A percentile compares a stretch with the other conserved stretches of the same genome.
Conservation (phyloP, 2,888 invertebrate genomes). For the Chymomyza amoena region DNA sequence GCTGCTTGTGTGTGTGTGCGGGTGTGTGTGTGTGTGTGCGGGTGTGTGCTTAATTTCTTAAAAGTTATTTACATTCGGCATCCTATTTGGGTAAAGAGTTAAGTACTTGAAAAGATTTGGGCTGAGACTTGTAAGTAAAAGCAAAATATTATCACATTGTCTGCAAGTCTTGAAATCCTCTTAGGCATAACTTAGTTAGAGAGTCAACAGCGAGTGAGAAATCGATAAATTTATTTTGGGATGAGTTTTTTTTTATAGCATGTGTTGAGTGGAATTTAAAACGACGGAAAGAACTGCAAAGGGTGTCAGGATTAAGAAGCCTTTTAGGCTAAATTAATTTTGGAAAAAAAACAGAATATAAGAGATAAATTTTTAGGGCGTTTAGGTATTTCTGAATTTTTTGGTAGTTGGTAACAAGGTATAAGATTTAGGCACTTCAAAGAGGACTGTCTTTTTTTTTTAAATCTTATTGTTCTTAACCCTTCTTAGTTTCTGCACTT, state of each 20-base stretch:
- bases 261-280: too few relatives aligned
- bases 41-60: conserved; percentile 66
- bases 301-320: too few relatives aligned
- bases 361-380: too few relatives aligned
- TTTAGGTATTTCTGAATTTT: too few relatives aligned
- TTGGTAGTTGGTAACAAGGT: too few relatives aligned
- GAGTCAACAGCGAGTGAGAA: neutral
- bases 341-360: too few relatives aligned
- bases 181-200: neutral
- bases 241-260: neutral
- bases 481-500: too few relatives aligned
- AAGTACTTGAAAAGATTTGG: neutral
- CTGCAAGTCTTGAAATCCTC: neutral
- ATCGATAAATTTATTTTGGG: neutral
- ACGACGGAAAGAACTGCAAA: too few relatives aligned
- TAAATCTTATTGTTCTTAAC: too few relatives aligned
- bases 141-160: neutral
- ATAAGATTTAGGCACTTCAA: too few relatives aligned
- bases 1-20: conserved; percentile 11
- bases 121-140: neutral
- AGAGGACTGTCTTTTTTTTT: too few relatives aligned
- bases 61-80: conserved; percentile 61
- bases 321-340: too few relatives aligned
- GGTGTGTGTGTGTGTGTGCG: neutral
- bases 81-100: conserved; percentile 57